Base-by-base conservation (phyloP, 2,113 vertebrate species). In the Circaetus gallicus region DNA sequence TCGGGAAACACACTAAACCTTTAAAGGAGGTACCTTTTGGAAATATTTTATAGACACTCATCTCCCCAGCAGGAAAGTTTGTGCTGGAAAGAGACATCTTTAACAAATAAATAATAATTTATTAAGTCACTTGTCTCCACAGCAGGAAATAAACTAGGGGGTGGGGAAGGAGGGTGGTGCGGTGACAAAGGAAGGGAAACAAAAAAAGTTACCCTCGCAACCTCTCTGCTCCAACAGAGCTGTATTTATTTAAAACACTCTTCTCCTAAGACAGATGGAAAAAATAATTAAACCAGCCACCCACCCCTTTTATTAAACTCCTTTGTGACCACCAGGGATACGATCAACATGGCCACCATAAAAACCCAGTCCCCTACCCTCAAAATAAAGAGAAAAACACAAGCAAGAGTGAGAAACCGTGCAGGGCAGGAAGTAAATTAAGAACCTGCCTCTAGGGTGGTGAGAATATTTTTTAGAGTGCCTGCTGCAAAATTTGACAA, bases 301-400 rank as follows among this genome's bases (percentile, higher is more conserved):
- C 86, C 91, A 96, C 93, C 82, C 94, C 84, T 93, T 96, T 97
- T 97, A 97, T 97, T 97, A 97, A 97, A 97, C 87, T 93, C 85
- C 92, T 97, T 92, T 91, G 91, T 93, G 94, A 90, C 94, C 83
- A 96, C 96, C 95, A 96, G 96, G 89, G 79, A 96, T 95, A 95
- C 62, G 83, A 96, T 96, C 96, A 97, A 96, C 89, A 77, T 77
- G 89, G 87, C 66, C 82, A 95, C 93, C 90, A 97, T 95, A 97
- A 97, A 97, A 96, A n/a, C 53, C 74, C 95, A 93, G 87, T 96
- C 84, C 70, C 66, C 92, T 88, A 90, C 66, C 56, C 82, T 85
- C 89, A 82, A 95, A 95, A 96, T 78, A 92, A 92, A 93, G 91
- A 89, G 86, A 71, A 93, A 96, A 96, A 94, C 55, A 96, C 82